A percentile compares a stretch with the other conserved stretches of the same genome.
Conservation (phyloP, 1,140 invertebrate species). For the Caenorhabditis brenneri region DNA sequence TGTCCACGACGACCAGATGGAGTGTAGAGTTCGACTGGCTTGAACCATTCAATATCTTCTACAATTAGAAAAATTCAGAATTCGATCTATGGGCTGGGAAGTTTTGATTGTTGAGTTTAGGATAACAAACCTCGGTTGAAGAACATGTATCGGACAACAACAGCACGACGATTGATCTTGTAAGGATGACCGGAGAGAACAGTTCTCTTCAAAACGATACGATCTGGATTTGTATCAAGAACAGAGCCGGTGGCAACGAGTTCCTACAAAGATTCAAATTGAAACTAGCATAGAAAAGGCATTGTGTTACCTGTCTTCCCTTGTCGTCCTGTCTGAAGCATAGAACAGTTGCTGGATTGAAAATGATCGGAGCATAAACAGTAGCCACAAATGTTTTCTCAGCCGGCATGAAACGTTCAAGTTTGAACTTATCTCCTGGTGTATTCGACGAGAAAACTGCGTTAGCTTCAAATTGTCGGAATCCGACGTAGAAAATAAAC, state of each 20-base stretch:
- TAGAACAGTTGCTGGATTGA: slow-evolving; percentile 86
- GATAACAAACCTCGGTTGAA: slow-evolving; percentile 80
- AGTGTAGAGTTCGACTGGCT: slow-evolving; percentile 88
- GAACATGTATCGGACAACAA: slow-evolving; percentile 96
- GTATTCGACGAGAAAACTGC: slow-evolving; percentile 74
- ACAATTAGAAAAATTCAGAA: no score
- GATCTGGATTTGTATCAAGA: slow-evolving; percentile 86
- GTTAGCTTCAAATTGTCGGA: slow-evolving; percentile 76
- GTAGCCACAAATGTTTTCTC: slow-evolving; percentile 84
- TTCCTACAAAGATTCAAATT: slow-evolving; percentile 65
- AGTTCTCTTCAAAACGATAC: slow-evolving; percentile 87
- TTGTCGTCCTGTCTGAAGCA: slow-evolving; percentile 79
- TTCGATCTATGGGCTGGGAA: no score
- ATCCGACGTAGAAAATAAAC: slow-evolving; percentile 93
- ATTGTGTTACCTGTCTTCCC: slow-evolving; percentile 60
- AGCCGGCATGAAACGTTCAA: slow-evolving; percentile 88
- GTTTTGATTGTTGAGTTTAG: no score
- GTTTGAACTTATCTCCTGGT: slow-evolving; percentile 93
- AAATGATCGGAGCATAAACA: slow-evolving; percentile 91
- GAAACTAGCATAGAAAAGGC: no score
- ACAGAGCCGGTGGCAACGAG: slow-evolving; percentile 85
- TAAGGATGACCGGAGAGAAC: slow-evolving; percentile 92
- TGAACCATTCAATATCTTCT: slow-evolving; percentile 96
- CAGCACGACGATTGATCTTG: slow-evolving; percentile 80
- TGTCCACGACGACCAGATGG: slow-evolving; percentile 91